A percentile compares a stretch with the other conserved stretches of the same genome.
phyloP scores from a whole-genome alignment of 2,888 invertebrate species.

The Apamea monoglypha region DNA sequence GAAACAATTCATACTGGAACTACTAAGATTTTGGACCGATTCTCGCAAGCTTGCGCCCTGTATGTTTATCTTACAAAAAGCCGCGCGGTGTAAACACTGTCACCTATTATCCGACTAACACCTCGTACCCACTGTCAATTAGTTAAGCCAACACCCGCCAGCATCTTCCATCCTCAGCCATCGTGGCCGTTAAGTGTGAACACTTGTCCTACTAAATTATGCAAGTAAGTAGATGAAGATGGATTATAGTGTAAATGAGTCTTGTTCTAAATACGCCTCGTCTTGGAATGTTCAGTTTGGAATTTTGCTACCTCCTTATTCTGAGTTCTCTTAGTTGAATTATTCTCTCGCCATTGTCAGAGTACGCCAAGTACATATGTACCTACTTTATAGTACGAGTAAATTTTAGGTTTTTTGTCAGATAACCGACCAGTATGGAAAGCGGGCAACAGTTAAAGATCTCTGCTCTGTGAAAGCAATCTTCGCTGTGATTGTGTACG shows the following conservation, averaged over 20 bases:
- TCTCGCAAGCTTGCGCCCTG: neutral
- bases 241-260: conserved; percentile 43
- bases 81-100: conserved; percentile 74
- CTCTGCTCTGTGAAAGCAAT: neutral
- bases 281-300: neutral
- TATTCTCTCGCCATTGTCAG: neutral
- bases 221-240: conserved; percentile 49
- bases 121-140: conserved; percentile 51
- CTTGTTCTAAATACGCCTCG: conserved; percentile 27
- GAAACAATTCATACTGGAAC: neutral
- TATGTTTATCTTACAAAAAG: conserved; percentile 79
- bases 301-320: conserved; percentile 15
- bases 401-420: neutral
- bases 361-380: neutral
- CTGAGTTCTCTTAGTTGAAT: neutral
- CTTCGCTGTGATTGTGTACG: neutral
- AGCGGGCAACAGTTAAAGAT: neutral
- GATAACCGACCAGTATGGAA: neutral
- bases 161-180: conserved; percentile 23
- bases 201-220: conserved; percentile 50
- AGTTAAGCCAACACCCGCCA: conserved; percentile 27
- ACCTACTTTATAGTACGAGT: neutral
- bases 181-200: conserved; percentile 26
- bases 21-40: neutral
- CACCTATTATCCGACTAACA: conserved; percentile 75